phyloP scores from a whole-genome alignment of 2,113 vertebrate genomes.

The Nannospalax galili region DNA sequence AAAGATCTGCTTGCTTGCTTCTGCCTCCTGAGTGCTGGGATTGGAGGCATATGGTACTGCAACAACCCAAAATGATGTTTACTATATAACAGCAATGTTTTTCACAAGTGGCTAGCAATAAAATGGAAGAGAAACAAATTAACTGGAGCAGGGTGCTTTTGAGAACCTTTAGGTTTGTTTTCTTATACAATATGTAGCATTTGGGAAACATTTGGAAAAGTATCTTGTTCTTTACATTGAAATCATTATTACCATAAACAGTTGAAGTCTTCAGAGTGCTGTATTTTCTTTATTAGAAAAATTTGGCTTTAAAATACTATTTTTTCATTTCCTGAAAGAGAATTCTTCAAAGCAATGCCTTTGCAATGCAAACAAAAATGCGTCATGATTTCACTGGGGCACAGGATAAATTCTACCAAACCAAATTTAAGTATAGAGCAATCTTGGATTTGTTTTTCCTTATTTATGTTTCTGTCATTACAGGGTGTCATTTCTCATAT shows the following conservation, averaged over 20 bases:
- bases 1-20: too few species aligned
- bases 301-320: conserved; percentile 41
- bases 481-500: conserved; percentile 32
- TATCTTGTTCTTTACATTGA: conserved; percentile 1
- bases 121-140: neutral
- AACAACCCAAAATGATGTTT: neutral
- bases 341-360: neutral
- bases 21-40: too few species aligned
- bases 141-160: neutral
- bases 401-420: conserved; percentile 55
- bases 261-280: conserved; percentile 2
- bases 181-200: neutral
- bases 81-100: neutral
- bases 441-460: conserved; percentile 64
- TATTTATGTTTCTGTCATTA: conserved; percentile 69
- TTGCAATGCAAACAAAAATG: conserved; percentile 31
- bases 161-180: neutral
- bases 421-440: conserved; percentile 44
- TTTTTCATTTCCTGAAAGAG: conserved; percentile 55
- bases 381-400: conserved; percentile 17
- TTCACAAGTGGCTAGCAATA: conserved; percentile 29
- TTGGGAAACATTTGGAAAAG: neutral
- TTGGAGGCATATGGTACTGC: too few species aligned
- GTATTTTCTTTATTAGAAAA: neutral
- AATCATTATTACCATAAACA: neutral